Base-by-base conservation (phyloP, 1,140 invertebrate genomes). In the Temnothorax curvispinosus region DNA sequence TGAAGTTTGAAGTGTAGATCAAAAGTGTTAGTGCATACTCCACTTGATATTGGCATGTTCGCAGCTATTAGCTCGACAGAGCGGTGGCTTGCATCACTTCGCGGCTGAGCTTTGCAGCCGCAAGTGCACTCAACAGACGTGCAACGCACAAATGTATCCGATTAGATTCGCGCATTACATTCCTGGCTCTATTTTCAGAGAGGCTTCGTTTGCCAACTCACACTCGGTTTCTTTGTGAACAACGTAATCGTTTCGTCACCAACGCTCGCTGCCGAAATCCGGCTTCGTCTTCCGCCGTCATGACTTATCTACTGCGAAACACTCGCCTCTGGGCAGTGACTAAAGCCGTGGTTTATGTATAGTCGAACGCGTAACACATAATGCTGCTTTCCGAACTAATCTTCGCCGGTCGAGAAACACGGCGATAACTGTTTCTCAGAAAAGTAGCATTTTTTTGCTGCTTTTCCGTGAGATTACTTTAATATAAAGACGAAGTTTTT, bases 261-360 rank as follows among this genome's bases (percentile, higher is more conserved):
- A 67, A 47, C 41, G n/a, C 18, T 76, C 13, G 71, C 84, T 86
- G 72, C 62, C 52, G 35, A 85, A 87, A 85, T 77, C 81, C 81
- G 18, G 60, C 27, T 44, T 77, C 60, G 72, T 18, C 21, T 60
- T 56, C 27, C 52, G 32, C 21, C 41, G 52, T 50, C 35, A 27
- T 87, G 38, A 85, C 86, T 87, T 87, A 87, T 87, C 86, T 87
- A 1, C 38, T 75, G 60, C 71, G 86, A 58, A 87, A 87, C 86
- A 87, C 86, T 87, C 86, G 78, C 52, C 60, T 13, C 44, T 85
- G 78, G 71, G 35, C 85, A 60, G 44, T 13, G 27, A 21, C 27
- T 75, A 75, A 84, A 84, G 69, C 80, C 69, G 54, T 32, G 80
- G 80, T 81, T 81, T 81, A 81, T 56, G 35, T 75, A 60, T 50